Conservation (phyloP, 1,140 invertebrate genomes). For the Babylonia areolata region DNA sequence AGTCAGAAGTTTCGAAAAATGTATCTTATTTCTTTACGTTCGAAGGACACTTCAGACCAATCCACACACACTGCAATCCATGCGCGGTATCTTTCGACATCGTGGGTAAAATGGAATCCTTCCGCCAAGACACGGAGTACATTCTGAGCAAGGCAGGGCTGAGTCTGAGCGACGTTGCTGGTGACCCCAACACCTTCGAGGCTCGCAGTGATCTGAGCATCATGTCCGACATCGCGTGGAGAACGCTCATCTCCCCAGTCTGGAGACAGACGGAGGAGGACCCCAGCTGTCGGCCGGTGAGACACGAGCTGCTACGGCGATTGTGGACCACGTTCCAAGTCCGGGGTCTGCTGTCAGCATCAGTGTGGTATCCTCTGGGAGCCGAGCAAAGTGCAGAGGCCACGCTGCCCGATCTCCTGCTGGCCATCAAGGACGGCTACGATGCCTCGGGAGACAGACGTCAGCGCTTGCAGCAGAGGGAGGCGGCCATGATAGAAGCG, state of each 20-base stretch:
- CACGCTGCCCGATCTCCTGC: not conserved
- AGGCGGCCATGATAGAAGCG: slow-evolving; percentile 16
- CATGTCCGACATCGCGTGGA: not conserved
- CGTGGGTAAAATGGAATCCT: slow-evolving; percentile 36
- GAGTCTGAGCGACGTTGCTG: not conserved
- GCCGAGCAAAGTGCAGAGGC: not conserved
- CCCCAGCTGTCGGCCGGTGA: not conserved
- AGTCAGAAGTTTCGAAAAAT: not conserved
- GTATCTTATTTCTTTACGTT: not conserved
- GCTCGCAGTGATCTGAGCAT: slow-evolving; percentile 9
- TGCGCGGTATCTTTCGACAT: slow-evolving; percentile 17
- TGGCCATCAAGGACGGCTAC: not conserved
- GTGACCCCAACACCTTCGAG: slow-evolving; percentile 10
- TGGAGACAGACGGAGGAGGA: not conserved
- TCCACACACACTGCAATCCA: not conserved
- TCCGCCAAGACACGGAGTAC: slow-evolving; percentile 23
- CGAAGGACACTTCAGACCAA: not conserved
- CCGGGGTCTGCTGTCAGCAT: not conserved
- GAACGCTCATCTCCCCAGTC: not conserved
- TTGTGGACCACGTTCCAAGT: slow-evolving; percentile 13
- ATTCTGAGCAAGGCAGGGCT: slow-evolving; percentile 5
- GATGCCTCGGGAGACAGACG: not conserved
- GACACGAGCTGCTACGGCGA: not conserved
- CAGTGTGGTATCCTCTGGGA: not conserved
- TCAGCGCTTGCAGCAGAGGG: not conserved